Evolutionary conservation across 1,140 invertebrate genomes (phyloP), one percentile per base, ranked within the genome.

Genomic region (Diploscapter pachys): DNA sequence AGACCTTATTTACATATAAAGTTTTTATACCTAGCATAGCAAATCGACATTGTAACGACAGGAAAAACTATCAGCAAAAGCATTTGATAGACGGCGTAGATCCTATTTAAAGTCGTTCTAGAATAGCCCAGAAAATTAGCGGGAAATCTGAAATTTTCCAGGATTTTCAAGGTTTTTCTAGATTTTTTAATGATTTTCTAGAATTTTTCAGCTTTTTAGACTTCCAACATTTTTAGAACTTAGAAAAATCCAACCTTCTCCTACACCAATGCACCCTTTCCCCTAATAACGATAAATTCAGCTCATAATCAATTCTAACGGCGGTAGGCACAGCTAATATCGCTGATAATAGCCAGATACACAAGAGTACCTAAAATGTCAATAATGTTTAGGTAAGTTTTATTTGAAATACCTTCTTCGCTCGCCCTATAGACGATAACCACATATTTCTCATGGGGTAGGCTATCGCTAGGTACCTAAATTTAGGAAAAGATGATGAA

Each of bases 391-490:
- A 31, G 56, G 13, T n/a, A 4, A 9, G 62, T 64, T 65, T 5
- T 5, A n/a, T 65, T 54, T 13, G 89, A 79, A 66, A 90, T 61
- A 90, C 90, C 76, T 88, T 88, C 76, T 89, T 88, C 0, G 91
- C 90, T 79, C 91, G 90, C 76, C 90, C 90, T 62, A 90, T 89
- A 0, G 91, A 91, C 76, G 91, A 92, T 5, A 89, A 89, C 81
- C 91, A 91, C 79, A 91, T 90, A 9, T 91, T 91, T 80, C 88
- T 89, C 89, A 92, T 91, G 3, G 91, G 91, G 86, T 92, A 90
- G 52, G 91, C 88, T 70, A 92, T 92, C 51, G 91, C 91, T 78
- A 92, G 92, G 85, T 92, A 92, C 80, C 91, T 92, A 86, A 66
- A 87, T 88, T 11, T 49, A 72, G 4, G 13, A 75, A 72, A 5